phyloP scores from a whole-genome alignment of 2,797 vertebrate species.

The Chloroceryle amazona region DNA sequence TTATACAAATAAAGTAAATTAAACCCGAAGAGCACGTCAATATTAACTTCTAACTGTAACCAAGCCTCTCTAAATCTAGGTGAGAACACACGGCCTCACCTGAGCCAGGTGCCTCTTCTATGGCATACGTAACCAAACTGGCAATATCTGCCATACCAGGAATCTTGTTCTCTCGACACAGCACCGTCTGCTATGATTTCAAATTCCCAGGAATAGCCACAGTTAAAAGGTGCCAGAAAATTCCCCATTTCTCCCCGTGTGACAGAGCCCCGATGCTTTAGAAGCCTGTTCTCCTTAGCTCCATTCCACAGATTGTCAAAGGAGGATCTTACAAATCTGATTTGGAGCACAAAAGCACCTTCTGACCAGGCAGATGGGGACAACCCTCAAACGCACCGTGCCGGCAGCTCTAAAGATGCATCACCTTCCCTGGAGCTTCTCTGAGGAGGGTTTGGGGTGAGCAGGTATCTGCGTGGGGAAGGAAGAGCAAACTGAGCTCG shows the following conservation, averaged over 20 bases:
- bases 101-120: background rate
- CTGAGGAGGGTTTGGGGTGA: background rate
- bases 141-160: background rate
- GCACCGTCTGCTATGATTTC: background rate
- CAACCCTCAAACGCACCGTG: rapidly evolving
- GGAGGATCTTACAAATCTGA: background rate
- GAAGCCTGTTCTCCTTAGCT: background rate
- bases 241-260: background rate
- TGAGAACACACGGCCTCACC: background rate
- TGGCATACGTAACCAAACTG: background rate
- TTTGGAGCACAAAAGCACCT: background rate
- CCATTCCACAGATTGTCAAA: background rate
- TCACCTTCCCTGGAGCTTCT: rapidly evolving
- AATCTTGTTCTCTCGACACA: background rate
- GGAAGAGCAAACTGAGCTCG: background rate
- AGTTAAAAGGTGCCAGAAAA: background rate
- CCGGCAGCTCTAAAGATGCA: background rate
- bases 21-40: background rate
- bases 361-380: background rate
- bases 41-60: background rate
- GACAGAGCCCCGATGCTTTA: background rate
- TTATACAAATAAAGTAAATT: rapidly evolving
- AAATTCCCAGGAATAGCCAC: background rate
- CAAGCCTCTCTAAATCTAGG: background rate
- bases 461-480: rapidly evolving